Evolutionary conservation across 1,140 invertebrate genomes (phyloP), one percentile per base, ranked within the genome.

Genomic region (Vollenhovia emeryi): DNA sequence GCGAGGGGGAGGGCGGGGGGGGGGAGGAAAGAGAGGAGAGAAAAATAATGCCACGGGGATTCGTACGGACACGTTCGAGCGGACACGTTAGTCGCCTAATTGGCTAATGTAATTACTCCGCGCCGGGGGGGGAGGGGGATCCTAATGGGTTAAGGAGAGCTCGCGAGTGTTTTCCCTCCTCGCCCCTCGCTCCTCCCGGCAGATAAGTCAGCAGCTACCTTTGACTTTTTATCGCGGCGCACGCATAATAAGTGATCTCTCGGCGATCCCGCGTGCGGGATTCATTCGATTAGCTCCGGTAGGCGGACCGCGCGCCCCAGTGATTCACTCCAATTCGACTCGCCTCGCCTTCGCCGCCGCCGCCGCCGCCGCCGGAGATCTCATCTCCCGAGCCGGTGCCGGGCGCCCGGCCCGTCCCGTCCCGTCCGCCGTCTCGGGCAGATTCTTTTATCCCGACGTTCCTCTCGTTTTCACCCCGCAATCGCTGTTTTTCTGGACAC

Each of bases 101-200:
- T 88, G 85, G 79, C 62, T 90, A 90, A 88, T 90, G 40, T 79
- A 86, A 89, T 90, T 90, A 90, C n/a, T n/a, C n/a, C n/a, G n/a
- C n/a, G n/a, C n/a, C n/a, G n/a, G n/a, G n/a, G n/a, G n/a, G n/a
- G n/a, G n/a, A n/a, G 80, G 86, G 90, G 9, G 40, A 71, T 87
- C 76, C 86, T 86, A 88, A 88, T 90, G 89, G 69, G 74, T 84
- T 88, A 87, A 79, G 24, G 24, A 50, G 83, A n/a, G 55, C 33
- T n/a, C 60, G 27, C 50, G 27, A 7, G 57, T 76, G 60, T 30
- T 50, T 30, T 9, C 15, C 45, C 8, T 9, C 9, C n/a, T 33
- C 36, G 3, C 30, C 24, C 0, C 3, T n/a, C 7, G 15, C 7
- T 7, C 13, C 40, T 3, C 24, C 8, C 33, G 33, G 3, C 0